These are phyloP conservation scores for Cricetomys ansorgei DNA, from an alignment of 2,113 vertebrate genomes.

Conservation along the genomic window DNA sequence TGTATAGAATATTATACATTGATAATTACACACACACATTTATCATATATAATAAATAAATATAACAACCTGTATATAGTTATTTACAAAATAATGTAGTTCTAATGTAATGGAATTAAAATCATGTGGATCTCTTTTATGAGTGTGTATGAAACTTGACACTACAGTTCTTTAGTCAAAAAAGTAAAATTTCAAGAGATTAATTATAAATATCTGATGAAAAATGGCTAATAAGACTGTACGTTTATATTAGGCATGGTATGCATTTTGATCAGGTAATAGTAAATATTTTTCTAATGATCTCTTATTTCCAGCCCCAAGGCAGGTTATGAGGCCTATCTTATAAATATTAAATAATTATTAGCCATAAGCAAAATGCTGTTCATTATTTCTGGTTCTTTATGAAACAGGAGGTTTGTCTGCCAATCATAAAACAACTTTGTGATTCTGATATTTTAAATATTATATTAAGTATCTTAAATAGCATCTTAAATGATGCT, in stretches of 20 bases:
- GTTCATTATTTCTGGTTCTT: neutral
- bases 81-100: neutral
- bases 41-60: neutral
- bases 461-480: neutral
- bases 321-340: neutral
- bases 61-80: neutral
- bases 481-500: neutral
- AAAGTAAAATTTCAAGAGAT: neutral
- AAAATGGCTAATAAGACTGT: neutral
- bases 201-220: neutral
- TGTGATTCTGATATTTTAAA: neutral
- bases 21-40: neutral
- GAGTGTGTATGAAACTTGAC: neutral
- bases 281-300: neutral
- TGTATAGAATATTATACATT: neutral
- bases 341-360: neutral
- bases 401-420: neutral
- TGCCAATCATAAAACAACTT: neutral
- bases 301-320: neutral
- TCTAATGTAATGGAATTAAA: neutral
- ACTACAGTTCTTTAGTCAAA: neutral
- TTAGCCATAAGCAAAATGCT: neutral
- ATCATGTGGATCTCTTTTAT: neutral
- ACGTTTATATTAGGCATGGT: neutral
- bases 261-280: neutral